Percentiles rank a stretch among this genome's conserved stretches.
Conservation (phyloP, 1,140 invertebrate species). For the Streblospio benedicti region DNA sequence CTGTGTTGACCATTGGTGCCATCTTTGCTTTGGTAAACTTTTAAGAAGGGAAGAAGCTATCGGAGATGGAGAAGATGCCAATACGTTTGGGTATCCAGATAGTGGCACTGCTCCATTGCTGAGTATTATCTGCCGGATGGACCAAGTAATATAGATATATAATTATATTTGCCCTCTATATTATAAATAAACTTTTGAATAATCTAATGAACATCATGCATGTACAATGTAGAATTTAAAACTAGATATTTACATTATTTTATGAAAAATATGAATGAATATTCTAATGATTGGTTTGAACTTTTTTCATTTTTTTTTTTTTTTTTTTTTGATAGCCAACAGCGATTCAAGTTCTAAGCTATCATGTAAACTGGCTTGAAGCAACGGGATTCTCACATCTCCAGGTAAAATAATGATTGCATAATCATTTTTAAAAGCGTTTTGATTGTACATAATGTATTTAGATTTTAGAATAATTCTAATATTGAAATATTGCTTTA, state of each 20-base stretch:
- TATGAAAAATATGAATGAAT: background rate
- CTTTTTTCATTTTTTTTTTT: background rate
- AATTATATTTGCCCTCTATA: background rate
- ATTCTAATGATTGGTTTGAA: background rate
- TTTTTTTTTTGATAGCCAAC: slow-evolving; percentile 34
- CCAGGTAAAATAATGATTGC: background rate
- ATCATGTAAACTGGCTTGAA: slow-evolving; percentile 50
- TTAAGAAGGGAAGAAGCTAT: background rate
- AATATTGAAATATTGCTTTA: background rate
- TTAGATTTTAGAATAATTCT: background rate
- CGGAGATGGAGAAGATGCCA: slow-evolving; percentile 3
- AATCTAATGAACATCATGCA: background rate
- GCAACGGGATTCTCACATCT: slow-evolving; percentile 35
- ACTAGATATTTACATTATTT: slow-evolving; percentile 3
- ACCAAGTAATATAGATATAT: slow-evolving; percentile 35
- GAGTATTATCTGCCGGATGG: slow-evolving; percentile 48
- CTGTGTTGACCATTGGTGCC: slow-evolving; percentile 44
- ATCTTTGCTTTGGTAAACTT: slow-evolving; percentile 43
- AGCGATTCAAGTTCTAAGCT: slow-evolving; percentile 51
- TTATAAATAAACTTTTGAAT: background rate
- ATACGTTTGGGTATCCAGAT: no score
- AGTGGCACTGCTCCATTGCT: slow-evolving; percentile 43
- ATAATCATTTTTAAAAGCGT: background rate
- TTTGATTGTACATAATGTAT: background rate
- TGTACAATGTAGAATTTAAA: background rate